Percentiles rank a stretch among this genome's conserved stretches.
Evolutionary conservation across 2,797 vertebrate genomes (phyloP).

Genomic region (Sibirionetta formosa): DNA sequence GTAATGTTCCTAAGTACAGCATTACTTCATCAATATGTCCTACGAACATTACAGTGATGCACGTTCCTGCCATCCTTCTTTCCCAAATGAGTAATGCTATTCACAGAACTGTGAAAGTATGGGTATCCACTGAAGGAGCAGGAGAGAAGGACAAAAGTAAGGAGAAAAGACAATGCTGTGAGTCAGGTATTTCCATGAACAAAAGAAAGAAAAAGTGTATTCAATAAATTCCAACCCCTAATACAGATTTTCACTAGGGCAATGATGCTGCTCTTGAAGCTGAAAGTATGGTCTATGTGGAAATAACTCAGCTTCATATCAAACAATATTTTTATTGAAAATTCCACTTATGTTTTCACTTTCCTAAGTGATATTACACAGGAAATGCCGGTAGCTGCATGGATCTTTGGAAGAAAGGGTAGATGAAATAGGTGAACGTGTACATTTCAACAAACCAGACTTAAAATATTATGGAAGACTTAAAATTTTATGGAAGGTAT

Average conservation of each 20-base stretch:
- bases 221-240: neutral
- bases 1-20: neutral
- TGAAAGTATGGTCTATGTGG: neutral
- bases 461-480: slow-evolving; percentile 26
- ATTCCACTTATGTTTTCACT: slow-evolving; percentile 73
- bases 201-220: neutral
- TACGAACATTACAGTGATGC: neutral
- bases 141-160: neutral
- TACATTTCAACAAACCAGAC: slow-evolving; percentile 35
- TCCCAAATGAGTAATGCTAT: neutral
- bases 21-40: neutral
- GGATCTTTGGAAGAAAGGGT: slow-evolving; percentile 27
- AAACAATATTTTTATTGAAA: slow-evolving; percentile 65
- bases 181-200: neutral
- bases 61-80: neutral
- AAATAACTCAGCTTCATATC: slow-evolving; percentile 19
- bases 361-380: slow-evolving; percentile 61
- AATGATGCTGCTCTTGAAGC: neutral
- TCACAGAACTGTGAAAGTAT: neutral
- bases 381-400: slow-evolving; percentile 64
- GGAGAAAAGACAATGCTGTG: neutral
- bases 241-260: neutral
- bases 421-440: slow-evolving; percentile 52
- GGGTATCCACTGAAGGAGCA: neutral
- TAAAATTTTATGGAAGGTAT: slow-evolving; percentile 29